Evolutionary conservation across 2,888 invertebrate species (phyloP).

Genomic region (Sesia bembeciformis): DNA sequence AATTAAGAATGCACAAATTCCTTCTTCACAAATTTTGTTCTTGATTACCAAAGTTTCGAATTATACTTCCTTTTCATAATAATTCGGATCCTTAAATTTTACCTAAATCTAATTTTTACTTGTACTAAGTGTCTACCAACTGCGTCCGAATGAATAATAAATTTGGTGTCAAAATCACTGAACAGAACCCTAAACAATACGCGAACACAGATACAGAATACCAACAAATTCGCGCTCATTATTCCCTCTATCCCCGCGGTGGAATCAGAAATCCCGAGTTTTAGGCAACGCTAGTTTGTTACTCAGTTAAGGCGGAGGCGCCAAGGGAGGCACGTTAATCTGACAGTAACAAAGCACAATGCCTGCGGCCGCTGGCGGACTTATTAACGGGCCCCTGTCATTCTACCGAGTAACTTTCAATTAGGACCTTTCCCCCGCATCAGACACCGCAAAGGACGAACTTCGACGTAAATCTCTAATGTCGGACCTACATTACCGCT

Average conservation of each 20-base stretch:
- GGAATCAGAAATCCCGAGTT: slow-evolving; percentile 22
- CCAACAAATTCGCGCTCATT: slow-evolving; percentile 16
- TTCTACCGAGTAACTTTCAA: slow-evolving; percentile 40
- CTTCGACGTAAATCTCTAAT: not conserved
- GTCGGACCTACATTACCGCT: not conserved
- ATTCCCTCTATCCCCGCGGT: slow-evolving; percentile 17
- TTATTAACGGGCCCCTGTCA: slow-evolving; percentile 44
- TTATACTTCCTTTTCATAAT: no score
- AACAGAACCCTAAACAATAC: not conserved
- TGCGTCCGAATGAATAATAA: no score
- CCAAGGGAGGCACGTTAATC: slow-evolving; percentile 38
- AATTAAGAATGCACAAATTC: no score
- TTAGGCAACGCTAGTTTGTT: slow-evolving; percentile 33
- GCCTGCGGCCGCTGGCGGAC: slow-evolving; percentile 25
- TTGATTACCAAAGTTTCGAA: no score
- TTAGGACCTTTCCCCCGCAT: slow-evolving; percentile 17
- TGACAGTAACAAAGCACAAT: slow-evolving; percentile 42
- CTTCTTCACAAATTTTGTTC: no score
- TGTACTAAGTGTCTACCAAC: no score
- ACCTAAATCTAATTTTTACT: not conserved
- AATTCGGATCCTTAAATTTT: no score
- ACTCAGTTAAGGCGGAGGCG: slow-evolving; percentile 3
- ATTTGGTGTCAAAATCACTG: not conserved
- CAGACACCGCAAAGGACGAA: not conserved
- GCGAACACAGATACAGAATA: slow-evolving; percentile 7